Evolutionary conservation across 2,113 vertebrate species (phyloP), one percentile per base, ranked within the genome.

Genomic region (Stigmatopora argus): DNA sequence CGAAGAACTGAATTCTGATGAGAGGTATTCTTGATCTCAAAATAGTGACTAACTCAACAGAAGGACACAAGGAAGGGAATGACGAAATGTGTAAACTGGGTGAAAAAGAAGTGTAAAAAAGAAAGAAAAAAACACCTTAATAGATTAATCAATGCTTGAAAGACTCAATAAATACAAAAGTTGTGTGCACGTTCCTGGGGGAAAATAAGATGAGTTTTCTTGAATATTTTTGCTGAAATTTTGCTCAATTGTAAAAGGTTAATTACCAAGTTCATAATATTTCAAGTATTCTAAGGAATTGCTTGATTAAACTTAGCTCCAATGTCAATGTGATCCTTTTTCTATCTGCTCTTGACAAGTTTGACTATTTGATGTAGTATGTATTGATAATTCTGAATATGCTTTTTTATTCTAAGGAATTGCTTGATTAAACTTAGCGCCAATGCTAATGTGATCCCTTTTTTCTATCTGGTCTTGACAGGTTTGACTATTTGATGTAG

Each of bases 51-150:
- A 18, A 62, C 5, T 62, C 44, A 62, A 21, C 19, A 62, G 31
- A 35, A 26, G 14, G 18, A 7, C 56, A 10, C 18, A n/a, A 34
- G 35, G 26, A 51, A 48, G n/a, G 11, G 56, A 19, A 26, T 56
- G 61, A 70, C 31, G 73, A 62, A 73, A 68, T 26, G n/a, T 45
- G 19, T 74, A 19, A 66, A 44, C 46, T 71, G 65, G 14, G 9
- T 21, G 15, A 48, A 60, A 52, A 45, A 35, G 38, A 21, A 34
- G 19, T 10, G 17, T 17, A 11, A 1, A 48, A 64, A 51, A 64
- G 2, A n/a, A 14, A 35, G 17, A 18, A 57, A 1, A 5, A 68
- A 63, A 59, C 4, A 21, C 14, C 5, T 56, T 35, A 19, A 4
- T 41, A 23, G 51, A 23, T 51, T 9, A 52, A 60, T 2, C 8